A percentile compares a stretch with the other conserved stretches of the same genome.
phyloP scores from a whole-genome alignment of 2,797 vertebrate genomes.

The Leuciscus waleckii region DNA sequence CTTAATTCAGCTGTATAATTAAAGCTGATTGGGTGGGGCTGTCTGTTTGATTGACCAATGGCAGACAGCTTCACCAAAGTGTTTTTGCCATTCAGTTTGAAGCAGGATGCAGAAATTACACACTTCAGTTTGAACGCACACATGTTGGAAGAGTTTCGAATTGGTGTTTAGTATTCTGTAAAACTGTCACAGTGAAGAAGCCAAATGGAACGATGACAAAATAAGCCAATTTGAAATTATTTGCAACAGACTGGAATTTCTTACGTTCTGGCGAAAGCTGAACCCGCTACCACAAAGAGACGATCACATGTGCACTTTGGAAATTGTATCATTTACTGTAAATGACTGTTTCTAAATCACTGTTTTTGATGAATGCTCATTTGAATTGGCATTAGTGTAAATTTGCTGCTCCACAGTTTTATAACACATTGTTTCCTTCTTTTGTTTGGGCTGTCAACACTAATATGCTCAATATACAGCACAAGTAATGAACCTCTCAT shows the following conservation, averaged over 20 bases:
- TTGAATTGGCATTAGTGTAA: not conserved
- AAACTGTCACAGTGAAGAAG: slow-evolving; percentile 34
- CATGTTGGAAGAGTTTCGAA: not conserved
- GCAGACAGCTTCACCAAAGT: not conserved
- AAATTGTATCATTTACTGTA: slow-evolving; percentile 24
- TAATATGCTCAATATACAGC: not conserved
- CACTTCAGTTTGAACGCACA: not conserved
- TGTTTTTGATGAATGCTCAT: not conserved
- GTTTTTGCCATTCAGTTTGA: not conserved
- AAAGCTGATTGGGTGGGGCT: slow-evolving; percentile 6
- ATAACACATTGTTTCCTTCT: not conserved
- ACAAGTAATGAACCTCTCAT: not conserved
- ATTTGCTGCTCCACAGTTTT: not conserved
- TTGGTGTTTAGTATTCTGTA: slow-evolving; percentile 28
- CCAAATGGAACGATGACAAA: slow-evolving; percentile 44
- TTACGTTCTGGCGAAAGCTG: not conserved
- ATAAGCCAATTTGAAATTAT: slow-evolving; percentile 28
- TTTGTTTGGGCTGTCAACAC: slow-evolving; percentile 2
- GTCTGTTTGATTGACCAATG: not conserved
- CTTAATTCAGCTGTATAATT: slow-evolving; percentile 53
- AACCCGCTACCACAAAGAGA: slow-evolving; percentile 27
- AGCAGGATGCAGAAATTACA: not conserved
- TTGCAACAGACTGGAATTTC: slow-evolving; percentile 41
- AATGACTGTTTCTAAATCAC: not conserved
- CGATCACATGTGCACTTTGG: slow-evolving; percentile 26